Evolutionary conservation across 2,888 invertebrate genomes (phyloP).

Genomic region (Pasiphila rectangulata): DNA sequence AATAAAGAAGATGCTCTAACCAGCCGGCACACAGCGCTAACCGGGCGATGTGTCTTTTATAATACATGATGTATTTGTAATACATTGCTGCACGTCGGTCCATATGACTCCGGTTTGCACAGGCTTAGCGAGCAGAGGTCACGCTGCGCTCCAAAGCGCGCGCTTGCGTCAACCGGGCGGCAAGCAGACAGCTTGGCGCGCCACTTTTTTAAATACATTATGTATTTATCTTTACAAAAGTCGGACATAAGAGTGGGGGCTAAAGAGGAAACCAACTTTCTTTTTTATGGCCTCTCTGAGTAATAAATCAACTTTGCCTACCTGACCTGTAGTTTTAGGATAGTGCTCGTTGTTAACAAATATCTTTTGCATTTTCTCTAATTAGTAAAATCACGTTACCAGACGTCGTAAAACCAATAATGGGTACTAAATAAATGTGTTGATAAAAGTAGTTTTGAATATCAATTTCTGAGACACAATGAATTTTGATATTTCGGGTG

Average conservation of each 20-base stretch:
- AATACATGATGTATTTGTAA: not conserved
- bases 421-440: no score
- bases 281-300: conserved; percentile 68
- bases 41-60: not conserved
- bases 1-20: conserved; percentile 15
- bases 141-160: conserved; percentile 41
- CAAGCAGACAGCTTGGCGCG: conserved; percentile 77
- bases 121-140: conserved; percentile 38
- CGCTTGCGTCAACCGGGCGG: conserved; percentile 48
- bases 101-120: not conserved
- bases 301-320: conserved; percentile 53
- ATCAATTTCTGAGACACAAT: conserved; percentile 20
- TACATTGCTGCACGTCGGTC: conserved; percentile 41
- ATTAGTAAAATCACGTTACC: not conserved
- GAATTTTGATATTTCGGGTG: conserved; percentile 60
- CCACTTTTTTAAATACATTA: conserved; percentile 61
- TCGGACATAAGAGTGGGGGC: conserved; percentile 54
- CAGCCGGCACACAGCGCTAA: conserved; percentile 5
- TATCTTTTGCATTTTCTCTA: conserved; percentile 3
- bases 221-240: conserved; percentile 61
- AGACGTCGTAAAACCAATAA: not conserved
- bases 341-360: conserved; percentile 20
- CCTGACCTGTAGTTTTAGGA: conserved; percentile 42
- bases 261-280: conserved; percentile 67
- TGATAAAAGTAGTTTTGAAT: not conserved